phyloP scores from a whole-genome alignment of 2,797 vertebrate species.

The Pygocentrus nattereri region DNA sequence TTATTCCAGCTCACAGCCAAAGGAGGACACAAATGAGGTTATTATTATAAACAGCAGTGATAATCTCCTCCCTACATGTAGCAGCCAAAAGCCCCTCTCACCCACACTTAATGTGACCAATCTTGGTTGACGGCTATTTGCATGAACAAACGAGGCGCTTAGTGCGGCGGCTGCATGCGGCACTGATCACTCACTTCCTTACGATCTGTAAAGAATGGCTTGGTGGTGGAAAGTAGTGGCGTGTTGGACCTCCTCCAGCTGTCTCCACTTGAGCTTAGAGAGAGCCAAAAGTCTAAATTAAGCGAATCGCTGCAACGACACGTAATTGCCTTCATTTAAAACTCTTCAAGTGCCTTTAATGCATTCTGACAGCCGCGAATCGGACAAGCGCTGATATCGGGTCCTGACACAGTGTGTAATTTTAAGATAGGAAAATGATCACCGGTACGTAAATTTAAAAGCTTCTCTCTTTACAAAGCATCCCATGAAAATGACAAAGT shows the following conservation, averaged over 20 bases:
- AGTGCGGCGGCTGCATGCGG: background rate
- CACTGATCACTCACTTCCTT: background rate
- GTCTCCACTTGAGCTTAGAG: slow-evolving; percentile 14
- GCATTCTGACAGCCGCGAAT: background rate
- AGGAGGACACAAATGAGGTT: slow-evolving; percentile 50
- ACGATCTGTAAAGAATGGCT: background rate
- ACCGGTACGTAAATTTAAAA: background rate
- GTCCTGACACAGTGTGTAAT: slow-evolving; percentile 44
- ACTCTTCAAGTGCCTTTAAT: background rate
- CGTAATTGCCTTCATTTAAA: background rate
- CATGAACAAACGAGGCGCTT: slow-evolving; percentile 14
- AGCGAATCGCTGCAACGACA: background rate
- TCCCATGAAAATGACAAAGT: slow-evolving; percentile 49
- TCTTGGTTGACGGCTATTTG: slow-evolving; percentile 32
- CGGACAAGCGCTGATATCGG: background rate
- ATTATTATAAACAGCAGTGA: slow-evolving; percentile 51
- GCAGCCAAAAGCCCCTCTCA: slow-evolving; percentile 38
- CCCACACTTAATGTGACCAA: slow-evolving; percentile 26
- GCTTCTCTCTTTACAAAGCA: slow-evolving; percentile 28
- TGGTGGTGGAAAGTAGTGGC: background rate
- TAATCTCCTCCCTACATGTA: slow-evolving; percentile 41
- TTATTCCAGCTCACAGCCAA: slow-evolving; percentile 38
- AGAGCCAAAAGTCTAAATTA: background rate
- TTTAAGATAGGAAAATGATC: slow-evolving; percentile 16
- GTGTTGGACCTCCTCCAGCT: background rate